Percentiles rank a stretch among this genome's conserved stretches.
Evolutionary conservation across 2,888 invertebrate genomes (phyloP).

Genomic region (Neoscelio sp.): DNA sequence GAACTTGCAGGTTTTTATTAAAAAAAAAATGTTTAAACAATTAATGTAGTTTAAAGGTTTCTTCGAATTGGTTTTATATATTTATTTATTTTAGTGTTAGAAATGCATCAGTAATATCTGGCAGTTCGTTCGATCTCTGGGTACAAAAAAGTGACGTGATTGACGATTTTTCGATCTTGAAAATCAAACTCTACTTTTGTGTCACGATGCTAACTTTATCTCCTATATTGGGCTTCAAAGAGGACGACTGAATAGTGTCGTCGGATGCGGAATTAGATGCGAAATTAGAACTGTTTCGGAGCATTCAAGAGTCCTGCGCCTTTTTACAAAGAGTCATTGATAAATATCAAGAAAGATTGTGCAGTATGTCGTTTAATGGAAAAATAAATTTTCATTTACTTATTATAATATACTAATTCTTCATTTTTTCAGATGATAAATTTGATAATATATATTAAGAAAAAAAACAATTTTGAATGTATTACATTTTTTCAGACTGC

Average conservation of each 20-base stretch:
- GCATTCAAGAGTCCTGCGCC: constrained; percentile 95
- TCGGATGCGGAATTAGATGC: constrained; percentile 98
- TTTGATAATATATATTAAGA: too few species aligned
- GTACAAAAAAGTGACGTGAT: constrained; percentile 83
- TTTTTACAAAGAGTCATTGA: constrained; percentile 95
- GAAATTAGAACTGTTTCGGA: constrained; percentile 96
- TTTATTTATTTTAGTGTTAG: constrained; percentile 72
- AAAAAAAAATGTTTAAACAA: neutral
- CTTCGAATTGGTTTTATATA: neutral
- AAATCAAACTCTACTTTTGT: constrained; percentile 98
- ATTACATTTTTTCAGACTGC: too few species aligned
- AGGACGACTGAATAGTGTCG: constrained; percentile 98
- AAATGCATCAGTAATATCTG: constrained; percentile 77
- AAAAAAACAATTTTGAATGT: constrained; percentile 5
- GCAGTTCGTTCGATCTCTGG: constrained; percentile 84
- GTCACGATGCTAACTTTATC: constrained; percentile 98
- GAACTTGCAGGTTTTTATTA: too few species aligned
- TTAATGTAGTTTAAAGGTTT: neutral
- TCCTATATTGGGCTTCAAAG: constrained; percentile 96
- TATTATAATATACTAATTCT: constrained; percentile 5
- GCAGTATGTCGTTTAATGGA: constrained; percentile 84
- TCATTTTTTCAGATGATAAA: too few species aligned
- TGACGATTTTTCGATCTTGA: constrained; percentile 84
- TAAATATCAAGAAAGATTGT: constrained; percentile 96
- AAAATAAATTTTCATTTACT: neutral